Conservation (phyloP, 2,797 vertebrate genomes). For the Aeoliscus strigatus region DNA sequence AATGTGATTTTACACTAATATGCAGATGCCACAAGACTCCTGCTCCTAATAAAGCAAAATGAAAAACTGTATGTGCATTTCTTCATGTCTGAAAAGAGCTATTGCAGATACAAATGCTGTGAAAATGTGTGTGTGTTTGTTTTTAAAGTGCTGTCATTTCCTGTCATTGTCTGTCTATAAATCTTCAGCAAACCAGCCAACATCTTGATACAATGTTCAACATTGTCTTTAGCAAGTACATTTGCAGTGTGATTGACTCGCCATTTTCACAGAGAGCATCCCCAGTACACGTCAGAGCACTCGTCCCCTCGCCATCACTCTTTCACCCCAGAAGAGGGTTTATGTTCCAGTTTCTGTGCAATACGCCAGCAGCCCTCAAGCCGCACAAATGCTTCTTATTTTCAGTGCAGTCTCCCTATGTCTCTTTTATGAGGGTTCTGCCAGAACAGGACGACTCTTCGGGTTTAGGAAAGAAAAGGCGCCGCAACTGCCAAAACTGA, state of each 20-base stretch:
- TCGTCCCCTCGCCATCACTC: slow-evolving; percentile 48
- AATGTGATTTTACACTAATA: too few relatives aligned
- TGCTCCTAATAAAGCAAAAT: too few relatives aligned
- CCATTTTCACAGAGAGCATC: slow-evolving; percentile 51
- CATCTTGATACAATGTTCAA: slow-evolving; percentile 51
- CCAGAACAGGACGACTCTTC: slow-evolving; percentile 57
- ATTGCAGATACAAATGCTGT: too few relatives aligned
- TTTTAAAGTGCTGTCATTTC: too few relatives aligned
- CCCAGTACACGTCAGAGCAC: slow-evolving; percentile 44
- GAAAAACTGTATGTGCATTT: too few relatives aligned
- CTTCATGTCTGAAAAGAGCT: too few relatives aligned
- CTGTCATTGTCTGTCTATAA: too few relatives aligned
- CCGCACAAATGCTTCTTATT: slow-evolving; percentile 74
- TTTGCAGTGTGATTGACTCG: slow-evolving; percentile 50
- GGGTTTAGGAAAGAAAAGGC: slow-evolving; percentile 61
- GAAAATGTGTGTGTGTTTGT: too few relatives aligned
- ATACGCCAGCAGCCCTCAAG: slow-evolving; percentile 61
- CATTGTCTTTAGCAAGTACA: slow-evolving; percentile 39
- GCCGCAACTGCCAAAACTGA: slow-evolving; percentile 64
- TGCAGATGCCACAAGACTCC: too few relatives aligned
- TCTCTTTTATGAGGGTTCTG: slow-evolving; percentile 65
- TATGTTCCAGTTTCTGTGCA: slow-evolving; percentile 53
- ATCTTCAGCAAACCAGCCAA: slow-evolving; percentile 35
- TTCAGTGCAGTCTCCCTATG: slow-evolving; percentile 61
- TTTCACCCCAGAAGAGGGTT: slow-evolving; percentile 49